Conservation (phyloP, 2,113 vertebrate genomes). For the Scopus umbretta region DNA sequence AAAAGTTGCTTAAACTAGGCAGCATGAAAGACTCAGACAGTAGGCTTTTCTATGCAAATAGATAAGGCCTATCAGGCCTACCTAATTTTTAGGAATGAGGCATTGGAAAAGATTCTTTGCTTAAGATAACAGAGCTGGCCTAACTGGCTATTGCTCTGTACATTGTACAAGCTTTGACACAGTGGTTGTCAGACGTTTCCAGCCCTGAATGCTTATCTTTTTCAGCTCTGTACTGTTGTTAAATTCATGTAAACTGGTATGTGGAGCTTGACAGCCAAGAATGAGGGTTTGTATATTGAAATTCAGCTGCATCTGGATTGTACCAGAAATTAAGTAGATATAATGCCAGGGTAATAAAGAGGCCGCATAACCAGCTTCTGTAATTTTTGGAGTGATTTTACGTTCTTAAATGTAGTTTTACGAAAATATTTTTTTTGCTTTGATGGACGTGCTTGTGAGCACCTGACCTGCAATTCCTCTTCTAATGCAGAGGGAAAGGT, state of each 20-base stretch:
- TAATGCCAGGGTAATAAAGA: not conserved
- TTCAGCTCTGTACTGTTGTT: not conserved
- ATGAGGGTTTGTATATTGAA: not conserved
- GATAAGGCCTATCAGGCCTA: not conserved
- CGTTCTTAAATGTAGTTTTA: not conserved
- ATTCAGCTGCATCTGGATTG: not conserved
- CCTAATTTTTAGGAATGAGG: not conserved
- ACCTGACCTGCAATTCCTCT: conserved; percentile 7
- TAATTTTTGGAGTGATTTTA: not conserved
- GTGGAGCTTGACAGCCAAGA: not conserved
- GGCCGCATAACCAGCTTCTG: not conserved
- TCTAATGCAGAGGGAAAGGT: not conserved
- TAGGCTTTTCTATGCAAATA: not conserved
- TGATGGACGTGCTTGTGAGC: not conserved
- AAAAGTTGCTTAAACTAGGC: not conserved
- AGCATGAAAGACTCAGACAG: not conserved
- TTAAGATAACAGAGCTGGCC: not conserved
- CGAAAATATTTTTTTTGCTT: not conserved
- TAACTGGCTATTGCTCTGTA: not conserved
- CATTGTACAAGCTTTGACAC: not conserved
- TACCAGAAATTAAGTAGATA: not conserved
- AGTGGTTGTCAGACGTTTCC: not conserved
- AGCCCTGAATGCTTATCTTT: not conserved
- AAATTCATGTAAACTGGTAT: not conserved
- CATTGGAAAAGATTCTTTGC: not conserved